These are phyloP conservation scores for Cinclus mexicanus DNA, from an alignment of 2,113 vertebrate genomes.

Conservation along the genomic window DNA sequence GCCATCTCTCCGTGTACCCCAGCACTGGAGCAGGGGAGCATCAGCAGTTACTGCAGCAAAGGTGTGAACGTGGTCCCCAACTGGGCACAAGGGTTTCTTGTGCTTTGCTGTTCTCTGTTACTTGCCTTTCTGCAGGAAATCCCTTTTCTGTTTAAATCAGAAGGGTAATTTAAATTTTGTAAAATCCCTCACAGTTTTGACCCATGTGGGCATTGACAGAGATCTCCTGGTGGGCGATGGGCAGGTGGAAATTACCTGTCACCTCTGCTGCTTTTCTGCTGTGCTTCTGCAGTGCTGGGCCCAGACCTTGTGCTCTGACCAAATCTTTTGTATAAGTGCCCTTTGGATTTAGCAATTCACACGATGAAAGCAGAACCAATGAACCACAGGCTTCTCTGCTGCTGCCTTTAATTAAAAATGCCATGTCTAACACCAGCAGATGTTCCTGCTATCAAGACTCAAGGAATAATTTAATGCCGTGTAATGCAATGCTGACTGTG, in stretches of 20 bases:
- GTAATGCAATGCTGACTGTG: constrained; percentile 31
- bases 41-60: background rate
- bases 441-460: constrained; percentile 17
- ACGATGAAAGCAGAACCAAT: background rate
- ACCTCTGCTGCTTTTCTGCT: background rate
- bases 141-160: background rate
- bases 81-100: background rate
- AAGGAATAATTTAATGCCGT: background rate
- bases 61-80: accelerated
- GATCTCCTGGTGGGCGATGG: background rate
- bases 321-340: constrained; percentile 10
- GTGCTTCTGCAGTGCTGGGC: background rate
- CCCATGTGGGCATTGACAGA: background rate
- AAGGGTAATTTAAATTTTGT: background rate
- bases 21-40: background rate
- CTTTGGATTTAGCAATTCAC: constrained; percentile 42
- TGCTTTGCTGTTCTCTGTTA: background rate
- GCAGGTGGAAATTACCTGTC: background rate
- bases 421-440: constrained; percentile 62
- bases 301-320: background rate
- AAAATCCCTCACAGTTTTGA: background rate
- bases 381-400: constrained; percentile 41
- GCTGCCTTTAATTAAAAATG: constrained; percentile 69
- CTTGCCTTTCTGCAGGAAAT: background rate
- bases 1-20: background rate